Evolutionary conservation across 2,888 invertebrate species (phyloP).

Genomic region (Catocala sponsa): DNA sequence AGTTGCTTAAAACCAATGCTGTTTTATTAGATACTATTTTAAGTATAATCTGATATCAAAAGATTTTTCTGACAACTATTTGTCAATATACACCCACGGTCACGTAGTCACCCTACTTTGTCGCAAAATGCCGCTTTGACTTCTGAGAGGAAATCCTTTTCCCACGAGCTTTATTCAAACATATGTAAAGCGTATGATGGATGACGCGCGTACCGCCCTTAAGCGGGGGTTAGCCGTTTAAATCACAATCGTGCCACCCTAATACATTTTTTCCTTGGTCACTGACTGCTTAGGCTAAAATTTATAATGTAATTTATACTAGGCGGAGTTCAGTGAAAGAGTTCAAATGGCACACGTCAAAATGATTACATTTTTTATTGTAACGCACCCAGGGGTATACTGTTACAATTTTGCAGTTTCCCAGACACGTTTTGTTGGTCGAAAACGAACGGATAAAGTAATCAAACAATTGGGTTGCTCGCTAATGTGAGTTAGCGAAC

Average conservation of each 20-base stretch:
- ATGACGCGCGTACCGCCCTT: conserved; percentile 79
- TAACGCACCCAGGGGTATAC: conserved; percentile 69
- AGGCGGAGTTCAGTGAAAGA: conserved; percentile 68
- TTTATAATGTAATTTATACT: conserved; percentile 85
- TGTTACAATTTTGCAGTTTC: conserved; percentile 59
- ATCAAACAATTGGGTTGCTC: conserved; percentile 60
- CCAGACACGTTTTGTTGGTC: conserved; percentile 30
- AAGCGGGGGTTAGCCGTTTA: conserved; percentile 81
- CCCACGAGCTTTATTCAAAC: conserved; percentile 89
- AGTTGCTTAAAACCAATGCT: no score
- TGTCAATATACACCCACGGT: conserved; percentile 13
- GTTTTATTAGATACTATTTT: no score
- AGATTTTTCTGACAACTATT: background rate
- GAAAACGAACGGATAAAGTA: conserved; percentile 51
- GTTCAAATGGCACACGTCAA: conserved; percentile 81
- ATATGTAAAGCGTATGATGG: conserved; percentile 89
- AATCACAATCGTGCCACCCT: conserved; percentile 82
- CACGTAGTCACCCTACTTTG: conserved; percentile 65
- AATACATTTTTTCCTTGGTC: conserved; percentile 83
- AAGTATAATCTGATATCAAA: background rate
- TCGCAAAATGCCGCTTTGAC: conserved; percentile 80
- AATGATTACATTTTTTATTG: conserved; percentile 83
- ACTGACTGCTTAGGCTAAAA: conserved; percentile 74
- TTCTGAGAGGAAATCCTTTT: conserved; percentile 88
- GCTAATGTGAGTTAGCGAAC: conserved; percentile 62